phyloP scores from a whole-genome alignment of 1,140 invertebrate species.

The Drosophila orena region DNA sequence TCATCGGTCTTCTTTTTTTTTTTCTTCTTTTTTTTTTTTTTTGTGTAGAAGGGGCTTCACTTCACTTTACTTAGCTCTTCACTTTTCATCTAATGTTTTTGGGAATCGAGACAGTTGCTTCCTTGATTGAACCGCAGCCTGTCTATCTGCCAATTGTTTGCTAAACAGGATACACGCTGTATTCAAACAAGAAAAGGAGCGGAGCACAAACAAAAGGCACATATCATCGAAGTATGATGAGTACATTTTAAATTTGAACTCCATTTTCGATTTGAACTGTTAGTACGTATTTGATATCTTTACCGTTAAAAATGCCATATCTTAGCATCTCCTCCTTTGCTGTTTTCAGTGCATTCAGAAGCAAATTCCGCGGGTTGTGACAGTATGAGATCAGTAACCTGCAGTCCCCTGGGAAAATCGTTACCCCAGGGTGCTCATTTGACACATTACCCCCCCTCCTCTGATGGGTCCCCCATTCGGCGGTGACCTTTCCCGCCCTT shows the following conservation, averaged over 20 bases:
- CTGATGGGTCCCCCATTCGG: background rate
- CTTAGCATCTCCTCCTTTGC: too few species aligned
- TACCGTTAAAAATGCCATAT: too few species aligned
- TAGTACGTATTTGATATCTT: too few species aligned
- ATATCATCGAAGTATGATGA: background rate
- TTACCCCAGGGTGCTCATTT: background rate
- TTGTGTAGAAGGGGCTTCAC: constrained; percentile 16
- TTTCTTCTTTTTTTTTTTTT: constrained; percentile 10
- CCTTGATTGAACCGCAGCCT: constrained; percentile 46
- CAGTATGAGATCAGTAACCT: constrained; percentile 3
- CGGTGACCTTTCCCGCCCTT: constrained; percentile 55
- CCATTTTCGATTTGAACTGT: background rate
- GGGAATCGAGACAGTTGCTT: constrained; percentile 73
- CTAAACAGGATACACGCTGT: constrained; percentile 18
- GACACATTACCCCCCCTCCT: background rate
- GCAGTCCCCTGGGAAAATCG: background rate
- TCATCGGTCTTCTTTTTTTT: constrained; percentile 23
- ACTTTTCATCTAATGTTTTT: constrained; percentile 16
- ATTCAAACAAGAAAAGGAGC: background rate
- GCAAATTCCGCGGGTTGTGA: background rate
- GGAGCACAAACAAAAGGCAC: constrained; percentile 16
- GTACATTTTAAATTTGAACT: background rate
- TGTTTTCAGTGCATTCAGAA: too few species aligned
- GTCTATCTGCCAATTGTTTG: constrained; percentile 39
- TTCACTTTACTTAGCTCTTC: constrained; percentile 5